Conservation (phyloP, 2,113 vertebrate genomes). For the Furnarius figulus region DNA sequence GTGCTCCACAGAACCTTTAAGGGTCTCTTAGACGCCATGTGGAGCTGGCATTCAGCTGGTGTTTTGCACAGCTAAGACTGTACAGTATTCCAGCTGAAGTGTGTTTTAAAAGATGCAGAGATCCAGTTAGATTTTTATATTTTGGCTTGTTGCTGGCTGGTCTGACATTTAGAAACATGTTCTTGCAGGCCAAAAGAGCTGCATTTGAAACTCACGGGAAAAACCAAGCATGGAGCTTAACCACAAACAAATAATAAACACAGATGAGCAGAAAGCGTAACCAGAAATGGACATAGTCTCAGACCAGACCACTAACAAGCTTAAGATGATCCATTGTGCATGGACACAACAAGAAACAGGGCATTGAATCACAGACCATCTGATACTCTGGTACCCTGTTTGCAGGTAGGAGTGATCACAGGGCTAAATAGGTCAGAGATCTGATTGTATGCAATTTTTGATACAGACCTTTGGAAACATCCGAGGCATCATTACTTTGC, state of each 20-base stretch:
- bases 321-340: not conserved
- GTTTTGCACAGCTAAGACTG: not conserved
- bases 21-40: not conserved
- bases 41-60: not conserved
- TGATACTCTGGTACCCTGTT: not conserved
- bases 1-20: not conserved
- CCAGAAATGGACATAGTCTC: not conserved
- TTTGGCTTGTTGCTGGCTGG: not conserved
- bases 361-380: not conserved
- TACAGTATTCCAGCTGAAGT: not conserved
- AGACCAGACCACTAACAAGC: not conserved
- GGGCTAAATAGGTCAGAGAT: not conserved
- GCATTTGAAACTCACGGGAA: not conserved
- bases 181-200: not conserved
- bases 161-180: constrained; percentile 19
- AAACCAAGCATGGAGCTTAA: not conserved
- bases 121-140: constrained; percentile 17
- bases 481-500: not conserved
- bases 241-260: not conserved
- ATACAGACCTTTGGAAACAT: not conserved
- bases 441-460: not conserved
- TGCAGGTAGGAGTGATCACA: not conserved
- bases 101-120: not conserved
- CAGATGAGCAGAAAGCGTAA: not conserved
- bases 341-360: not conserved